Evolutionary conservation across 2,797 vertebrate genomes (phyloP).

Genomic region (Amblyraja radiata): DNA sequence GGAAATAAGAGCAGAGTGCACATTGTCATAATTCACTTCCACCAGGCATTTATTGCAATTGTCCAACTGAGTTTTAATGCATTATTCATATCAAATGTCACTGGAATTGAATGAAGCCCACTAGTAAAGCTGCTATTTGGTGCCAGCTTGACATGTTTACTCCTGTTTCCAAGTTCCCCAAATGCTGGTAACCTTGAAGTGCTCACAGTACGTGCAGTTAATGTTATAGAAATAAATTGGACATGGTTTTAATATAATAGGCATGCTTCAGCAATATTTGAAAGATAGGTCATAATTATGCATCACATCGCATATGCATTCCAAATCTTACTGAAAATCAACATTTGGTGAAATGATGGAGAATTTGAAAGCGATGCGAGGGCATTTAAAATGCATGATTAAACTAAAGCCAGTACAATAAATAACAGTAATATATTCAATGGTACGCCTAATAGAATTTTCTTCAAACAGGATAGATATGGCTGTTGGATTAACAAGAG

Average conservation of each 20-base stretch:
- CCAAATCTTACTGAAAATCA: neutral
- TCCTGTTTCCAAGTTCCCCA: neutral
- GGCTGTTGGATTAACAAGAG: no score
- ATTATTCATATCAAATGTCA: neutral
- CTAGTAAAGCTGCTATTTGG: neutral
- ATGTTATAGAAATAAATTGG: neutral
- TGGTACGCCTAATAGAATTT: neutral
- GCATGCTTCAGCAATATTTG: neutral
- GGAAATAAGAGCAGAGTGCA: neutral
- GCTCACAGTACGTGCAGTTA: neutral
- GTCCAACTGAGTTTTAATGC: neutral
- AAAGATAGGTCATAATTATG: neutral
- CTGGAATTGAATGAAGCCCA: neutral
- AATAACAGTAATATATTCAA: neutral
- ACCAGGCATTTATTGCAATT: neutral
- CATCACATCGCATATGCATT: neutral
- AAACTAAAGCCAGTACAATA: neutral
- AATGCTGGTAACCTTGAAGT: neutral
- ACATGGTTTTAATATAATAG: neutral
- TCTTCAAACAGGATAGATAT: no score
- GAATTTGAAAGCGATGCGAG: neutral
- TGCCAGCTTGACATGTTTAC: neutral
- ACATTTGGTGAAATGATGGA: neutral
- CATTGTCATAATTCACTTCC: neutral
- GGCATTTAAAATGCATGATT: neutral